phyloP scores from a whole-genome alignment of 2,797 vertebrate species.

The Hipposideros larvatus region DNA sequence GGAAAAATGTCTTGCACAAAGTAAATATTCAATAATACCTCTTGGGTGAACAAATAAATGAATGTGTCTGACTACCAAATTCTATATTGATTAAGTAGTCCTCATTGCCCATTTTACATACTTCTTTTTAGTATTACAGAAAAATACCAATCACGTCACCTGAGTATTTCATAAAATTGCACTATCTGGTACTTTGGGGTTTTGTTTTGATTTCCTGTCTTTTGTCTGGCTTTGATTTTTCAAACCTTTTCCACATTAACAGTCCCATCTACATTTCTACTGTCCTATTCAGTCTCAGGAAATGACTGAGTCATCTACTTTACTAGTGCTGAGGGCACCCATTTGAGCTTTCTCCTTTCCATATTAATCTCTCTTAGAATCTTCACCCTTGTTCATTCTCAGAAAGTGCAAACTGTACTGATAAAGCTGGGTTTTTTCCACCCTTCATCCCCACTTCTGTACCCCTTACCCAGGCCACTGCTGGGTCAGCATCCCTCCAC shows the following conservation, averaged over 20 bases:
- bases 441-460: rapidly evolving
- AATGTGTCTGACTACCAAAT: background rate
- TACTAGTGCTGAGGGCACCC: background rate
- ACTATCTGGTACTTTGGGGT: background rate
- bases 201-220: background rate
- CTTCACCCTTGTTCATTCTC: background rate
- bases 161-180: background rate
- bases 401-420: background rate
- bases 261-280: background rate
- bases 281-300: background rate
- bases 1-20: background rate
- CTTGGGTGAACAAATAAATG: background rate
- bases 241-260: background rate
- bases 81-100: background rate
- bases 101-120: background rate
- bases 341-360: background rate
- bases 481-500: background rate
- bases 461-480: background rate
- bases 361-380: background rate
- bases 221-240: background rate
- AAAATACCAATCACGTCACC: background rate
- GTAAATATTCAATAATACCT: background rate
- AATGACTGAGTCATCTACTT: background rate
- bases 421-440: background rate
- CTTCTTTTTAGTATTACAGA: background rate